Conservation (phyloP, 2,113 vertebrate genomes). For the Aleadryas rufinucha region DNA sequence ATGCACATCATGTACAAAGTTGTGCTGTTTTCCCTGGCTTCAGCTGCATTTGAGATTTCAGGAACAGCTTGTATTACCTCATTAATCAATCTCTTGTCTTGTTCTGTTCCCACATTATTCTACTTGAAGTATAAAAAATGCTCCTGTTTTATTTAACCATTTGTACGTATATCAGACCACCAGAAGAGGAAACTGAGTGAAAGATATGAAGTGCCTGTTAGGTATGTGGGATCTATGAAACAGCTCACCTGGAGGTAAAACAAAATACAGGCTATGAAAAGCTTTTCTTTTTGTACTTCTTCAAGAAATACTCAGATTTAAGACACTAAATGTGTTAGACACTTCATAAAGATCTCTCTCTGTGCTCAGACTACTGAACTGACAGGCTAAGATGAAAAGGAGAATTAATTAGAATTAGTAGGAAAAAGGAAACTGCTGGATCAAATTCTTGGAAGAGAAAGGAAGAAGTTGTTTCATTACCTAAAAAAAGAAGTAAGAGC, state of each 20-base stretch:
- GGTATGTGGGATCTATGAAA: neutral
- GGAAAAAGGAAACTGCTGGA: neutral
- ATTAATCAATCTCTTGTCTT: neutral
- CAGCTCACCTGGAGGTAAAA: neutral
- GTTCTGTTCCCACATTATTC: neutral
- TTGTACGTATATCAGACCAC: neutral
- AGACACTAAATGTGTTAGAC: neutral
- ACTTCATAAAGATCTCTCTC: neutral
- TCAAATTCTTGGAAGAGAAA: neutral
- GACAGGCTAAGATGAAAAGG: neutral
- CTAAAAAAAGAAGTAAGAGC: neutral
- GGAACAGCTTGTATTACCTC: neutral
- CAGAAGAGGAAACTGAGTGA: neutral
- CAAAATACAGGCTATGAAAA: neutral
- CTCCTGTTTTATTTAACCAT: neutral
- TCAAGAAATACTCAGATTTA: neutral
- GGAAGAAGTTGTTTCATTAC: neutral
- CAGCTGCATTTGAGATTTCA: neutral
- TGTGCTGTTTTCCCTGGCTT: neutral
- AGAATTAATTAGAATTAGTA: conserved; percentile 4
- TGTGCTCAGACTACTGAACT: neutral
- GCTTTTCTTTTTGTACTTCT: neutral
- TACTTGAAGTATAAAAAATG: neutral
- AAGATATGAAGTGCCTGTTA: neutral
- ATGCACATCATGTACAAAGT: neutral